These are phyloP conservation scores for Sclerurus mexicanus DNA, from an alignment of 2,113 vertebrate genomes.

Conservation along the genomic window DNA sequence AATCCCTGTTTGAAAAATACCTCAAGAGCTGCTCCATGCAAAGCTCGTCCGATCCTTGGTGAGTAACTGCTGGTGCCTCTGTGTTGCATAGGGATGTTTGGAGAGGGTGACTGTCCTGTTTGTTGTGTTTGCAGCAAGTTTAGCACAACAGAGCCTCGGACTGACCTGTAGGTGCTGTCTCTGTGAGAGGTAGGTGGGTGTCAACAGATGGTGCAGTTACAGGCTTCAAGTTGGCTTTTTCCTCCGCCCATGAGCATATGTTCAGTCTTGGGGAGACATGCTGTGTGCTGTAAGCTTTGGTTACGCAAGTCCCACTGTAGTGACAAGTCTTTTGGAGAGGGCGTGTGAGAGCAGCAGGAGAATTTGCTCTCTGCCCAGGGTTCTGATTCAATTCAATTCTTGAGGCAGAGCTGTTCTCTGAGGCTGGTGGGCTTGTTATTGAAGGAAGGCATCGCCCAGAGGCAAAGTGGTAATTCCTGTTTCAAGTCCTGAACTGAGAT, in stretches of 20 bases:
- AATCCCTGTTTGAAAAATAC: neutral
- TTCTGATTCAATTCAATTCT: neutral
- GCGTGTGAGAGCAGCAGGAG: neutral
- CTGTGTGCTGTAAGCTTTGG: neutral
- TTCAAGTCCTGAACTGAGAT: neutral
- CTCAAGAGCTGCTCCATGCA: neutral
- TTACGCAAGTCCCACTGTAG: neutral
- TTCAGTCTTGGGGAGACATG: neutral
- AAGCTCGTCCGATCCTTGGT: neutral
- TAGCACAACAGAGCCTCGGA: neutral
- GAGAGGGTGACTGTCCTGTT: neutral
- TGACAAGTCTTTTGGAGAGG: neutral
- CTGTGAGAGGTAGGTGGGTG: neutral
- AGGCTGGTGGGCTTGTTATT: neutral
- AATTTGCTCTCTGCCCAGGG: neutral
- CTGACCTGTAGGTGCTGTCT: neutral
- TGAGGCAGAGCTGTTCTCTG: neutral
- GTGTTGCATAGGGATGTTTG: neutral
- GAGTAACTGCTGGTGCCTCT: neutral
- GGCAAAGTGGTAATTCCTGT: neutral
- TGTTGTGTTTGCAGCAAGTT: neutral
- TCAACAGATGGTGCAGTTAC: neutral
- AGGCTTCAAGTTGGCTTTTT: neutral
- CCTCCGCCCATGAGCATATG: neutral
- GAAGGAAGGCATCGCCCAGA: neutral